phyloP scores from a whole-genome alignment of 2,113 vertebrate species.

The Macquaria ambigua region DNA sequence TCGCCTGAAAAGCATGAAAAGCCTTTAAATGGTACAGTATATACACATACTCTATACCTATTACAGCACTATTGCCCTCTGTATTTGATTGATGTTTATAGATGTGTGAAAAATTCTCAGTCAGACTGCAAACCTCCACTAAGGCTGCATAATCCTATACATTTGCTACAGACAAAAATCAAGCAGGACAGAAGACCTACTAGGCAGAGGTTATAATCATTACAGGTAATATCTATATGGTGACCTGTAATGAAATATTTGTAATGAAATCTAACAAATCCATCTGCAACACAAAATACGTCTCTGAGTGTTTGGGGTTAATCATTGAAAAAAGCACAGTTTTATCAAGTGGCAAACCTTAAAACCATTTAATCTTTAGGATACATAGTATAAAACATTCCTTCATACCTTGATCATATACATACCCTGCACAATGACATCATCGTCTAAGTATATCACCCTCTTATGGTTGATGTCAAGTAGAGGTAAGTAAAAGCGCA shows the following conservation, averaged over 20 bases:
- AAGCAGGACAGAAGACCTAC: not conserved
- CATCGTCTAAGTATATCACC: slow-evolving; percentile 96
- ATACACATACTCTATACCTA: not conserved
- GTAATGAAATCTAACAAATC: too few relatives aligned
- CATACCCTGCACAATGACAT: slow-evolving; percentile 97
- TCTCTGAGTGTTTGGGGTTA: not conserved
- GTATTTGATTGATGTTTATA: not conserved
- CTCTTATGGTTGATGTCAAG: slow-evolving; percentile 90
- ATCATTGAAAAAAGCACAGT: not conserved
- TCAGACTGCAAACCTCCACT: too few relatives aligned
- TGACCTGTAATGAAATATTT: not conserved
- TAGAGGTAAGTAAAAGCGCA: slow-evolving; percentile 94
- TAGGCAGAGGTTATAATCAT: not conserved
- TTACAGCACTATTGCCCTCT: not conserved
- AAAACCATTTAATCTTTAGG: not conserved
- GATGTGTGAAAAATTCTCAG: not conserved
- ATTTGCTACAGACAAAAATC: too few relatives aligned
- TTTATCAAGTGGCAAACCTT: not conserved
- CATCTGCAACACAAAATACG: too few relatives aligned
- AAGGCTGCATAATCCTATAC: too few relatives aligned
- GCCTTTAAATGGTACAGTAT: not conserved
- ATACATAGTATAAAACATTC: not conserved
- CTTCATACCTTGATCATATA: not conserved
- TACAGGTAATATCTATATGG: not conserved
- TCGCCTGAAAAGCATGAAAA: slow-evolving; percentile 85